Conservation (phyloP, 1,140 invertebrate species). For the Drosophila novamexicana region DNA sequence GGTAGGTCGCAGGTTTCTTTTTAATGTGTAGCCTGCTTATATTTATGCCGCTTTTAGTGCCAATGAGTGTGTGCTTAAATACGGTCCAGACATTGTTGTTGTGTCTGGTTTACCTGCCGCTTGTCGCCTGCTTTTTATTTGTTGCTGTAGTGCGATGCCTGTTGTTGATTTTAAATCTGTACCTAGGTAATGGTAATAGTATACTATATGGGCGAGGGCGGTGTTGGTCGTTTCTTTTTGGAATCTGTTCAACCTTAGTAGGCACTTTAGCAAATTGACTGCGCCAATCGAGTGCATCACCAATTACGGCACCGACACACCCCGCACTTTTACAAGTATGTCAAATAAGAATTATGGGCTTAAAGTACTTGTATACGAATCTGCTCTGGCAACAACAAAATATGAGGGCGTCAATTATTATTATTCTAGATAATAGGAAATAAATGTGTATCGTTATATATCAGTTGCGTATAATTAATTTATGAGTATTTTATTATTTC, state of each 20-base stretch:
- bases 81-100: slow-evolving; percentile 69
- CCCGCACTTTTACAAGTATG: neutral
- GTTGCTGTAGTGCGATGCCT: slow-evolving; percentile 44
- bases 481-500: no score
- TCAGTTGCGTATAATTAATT: no score
- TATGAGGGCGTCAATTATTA: no score
- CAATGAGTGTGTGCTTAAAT: slow-evolving; percentile 64
- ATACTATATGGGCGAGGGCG: neutral
- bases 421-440: neutral
- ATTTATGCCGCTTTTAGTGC: slow-evolving; percentile 77
- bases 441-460: no score
- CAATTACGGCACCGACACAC: slow-evolving; percentile 60
- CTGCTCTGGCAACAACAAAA: neutral
- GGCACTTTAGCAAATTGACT: slow-evolving; percentile 77
- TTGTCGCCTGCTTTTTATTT: slow-evolving; percentile 20
- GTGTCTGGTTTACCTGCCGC: slow-evolving; percentile 37
- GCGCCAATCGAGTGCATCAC: slow-evolving; percentile 72
- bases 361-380: neutral
- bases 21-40: slow-evolving; percentile 56
- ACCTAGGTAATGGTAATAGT: slow-evolving; percentile 57
- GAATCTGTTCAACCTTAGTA: slow-evolving; percentile 45
- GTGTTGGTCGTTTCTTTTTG: slow-evolving; percentile 3
- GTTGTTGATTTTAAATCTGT: slow-evolving; percentile 73
- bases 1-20: slow-evolving; percentile 28
- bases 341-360: slow-evolving; percentile 12